Conservation (phyloP, 2,113 vertebrate genomes). For the Cairina moschata region DNA sequence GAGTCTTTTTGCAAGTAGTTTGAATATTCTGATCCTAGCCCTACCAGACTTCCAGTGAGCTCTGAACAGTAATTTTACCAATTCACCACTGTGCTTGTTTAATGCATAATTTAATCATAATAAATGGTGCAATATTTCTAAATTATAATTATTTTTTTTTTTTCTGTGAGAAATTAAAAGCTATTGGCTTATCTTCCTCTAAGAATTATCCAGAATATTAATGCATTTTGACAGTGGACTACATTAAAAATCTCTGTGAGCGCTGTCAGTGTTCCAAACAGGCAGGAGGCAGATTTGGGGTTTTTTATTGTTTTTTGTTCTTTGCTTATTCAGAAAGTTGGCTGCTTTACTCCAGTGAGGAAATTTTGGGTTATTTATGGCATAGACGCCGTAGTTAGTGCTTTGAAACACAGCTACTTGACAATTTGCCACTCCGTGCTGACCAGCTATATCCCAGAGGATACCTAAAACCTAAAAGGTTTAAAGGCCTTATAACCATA, state of each 20-base stretch:
- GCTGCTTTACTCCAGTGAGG: not conserved
- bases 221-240: not conserved
- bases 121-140: not conserved
- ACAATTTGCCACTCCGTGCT: not conserved
- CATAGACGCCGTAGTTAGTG: not conserved
- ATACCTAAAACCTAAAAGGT: not conserved
- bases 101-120: not conserved
- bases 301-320: not conserved
- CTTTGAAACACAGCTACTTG: not conserved
- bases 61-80: not conserved
- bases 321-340: not conserved
- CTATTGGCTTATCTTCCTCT: not conserved
- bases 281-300: too few relatives aligned
- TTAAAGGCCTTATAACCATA: not conserved
- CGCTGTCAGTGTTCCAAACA: not conserved
- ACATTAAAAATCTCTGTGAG: not conserved
- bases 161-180: not conserved
- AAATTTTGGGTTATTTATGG: accelerated
- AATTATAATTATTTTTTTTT: not conserved
- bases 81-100: not conserved
- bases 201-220: not conserved
- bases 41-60: not conserved
- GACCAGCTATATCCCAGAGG: not conserved
- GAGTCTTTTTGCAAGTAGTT: not conserved
- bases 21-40: not conserved